These are phyloP conservation scores for Dynastes hyllus DNA, from an alignment of 2,888 invertebrate species.

Conservation along the genomic window DNA sequence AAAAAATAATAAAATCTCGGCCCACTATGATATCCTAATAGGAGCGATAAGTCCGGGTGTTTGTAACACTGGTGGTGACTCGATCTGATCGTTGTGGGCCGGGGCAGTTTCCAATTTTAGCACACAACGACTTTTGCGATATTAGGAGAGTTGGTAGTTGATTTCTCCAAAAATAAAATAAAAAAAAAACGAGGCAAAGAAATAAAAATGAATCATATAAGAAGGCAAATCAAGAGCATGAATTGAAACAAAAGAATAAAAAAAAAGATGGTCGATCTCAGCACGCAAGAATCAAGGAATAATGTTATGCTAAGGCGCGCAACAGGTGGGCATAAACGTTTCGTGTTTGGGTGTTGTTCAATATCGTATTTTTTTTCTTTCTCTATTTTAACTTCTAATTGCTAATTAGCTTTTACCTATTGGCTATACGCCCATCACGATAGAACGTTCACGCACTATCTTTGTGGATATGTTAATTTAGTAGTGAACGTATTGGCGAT, in stretches of 20 bases:
- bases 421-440: slow-evolving; percentile 6
- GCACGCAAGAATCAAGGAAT: neutral
- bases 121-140: neutral
- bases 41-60: slow-evolving; percentile 12
- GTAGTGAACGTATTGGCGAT: neutral
- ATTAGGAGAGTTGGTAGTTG: slow-evolving; percentile 5
- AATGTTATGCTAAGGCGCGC: neutral
- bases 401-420: slow-evolving; percentile 9
- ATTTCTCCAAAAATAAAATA: neutral
- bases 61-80: neutral
- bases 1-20: slow-evolving; percentile 1
- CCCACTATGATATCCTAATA: slow-evolving; percentile 4
- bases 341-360: slow-evolving; percentile 9
- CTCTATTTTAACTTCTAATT: neutral
- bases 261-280: neutral
- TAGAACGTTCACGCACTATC: neutral
- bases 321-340: slow-evolving; percentile 12
- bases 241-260: neutral
- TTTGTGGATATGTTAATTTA: slow-evolving; percentile 7
- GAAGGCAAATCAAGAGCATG: no score
- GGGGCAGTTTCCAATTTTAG: slow-evolving; percentile 18
- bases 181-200: neutral
- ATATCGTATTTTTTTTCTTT: neutral
- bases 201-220: neutral
- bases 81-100: neutral